Percentiles rank a stretch among this genome's conserved stretches.
phyloP scores from a whole-genome alignment of 2,797 vertebrate genomes.

The Serranus cabrilla region DNA sequence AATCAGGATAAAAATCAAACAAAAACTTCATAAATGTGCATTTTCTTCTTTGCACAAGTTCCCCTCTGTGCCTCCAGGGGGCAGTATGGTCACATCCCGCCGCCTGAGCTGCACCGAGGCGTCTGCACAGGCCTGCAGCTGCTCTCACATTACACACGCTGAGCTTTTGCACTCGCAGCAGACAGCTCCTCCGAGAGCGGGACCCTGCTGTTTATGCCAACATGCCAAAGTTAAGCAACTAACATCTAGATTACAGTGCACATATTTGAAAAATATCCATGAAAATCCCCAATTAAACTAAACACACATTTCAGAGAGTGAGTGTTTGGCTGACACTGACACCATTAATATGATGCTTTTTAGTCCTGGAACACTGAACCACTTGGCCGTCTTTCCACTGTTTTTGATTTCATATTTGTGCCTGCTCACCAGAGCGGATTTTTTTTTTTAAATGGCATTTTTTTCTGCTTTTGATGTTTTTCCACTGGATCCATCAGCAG shows the following conservation, averaged over 20 bases:
- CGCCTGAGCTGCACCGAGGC: background rate
- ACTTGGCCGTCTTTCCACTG: conserved; percentile 18
- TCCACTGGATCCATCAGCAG: conserved; percentile 8
- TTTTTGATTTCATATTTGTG: conserved; percentile 34
- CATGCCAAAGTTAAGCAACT: conserved; percentile 51
- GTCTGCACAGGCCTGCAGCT: conserved; percentile 31
- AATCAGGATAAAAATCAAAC: background rate
- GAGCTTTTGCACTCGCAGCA: conserved; percentile 45
- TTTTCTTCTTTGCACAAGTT: background rate
- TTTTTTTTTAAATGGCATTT: background rate
- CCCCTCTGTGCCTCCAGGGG: conserved; percentile 63
- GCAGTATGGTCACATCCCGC: conserved; percentile 69
- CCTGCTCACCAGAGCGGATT: conserved; percentile 23
- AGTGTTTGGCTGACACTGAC: conserved; percentile 37
- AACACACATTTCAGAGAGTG: conserved; percentile 47
- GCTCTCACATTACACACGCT: conserved; percentile 58
- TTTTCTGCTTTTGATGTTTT: background rate
- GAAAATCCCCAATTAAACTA: conserved; percentile 49
- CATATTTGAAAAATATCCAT: conserved; percentile 53
- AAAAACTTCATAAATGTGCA: background rate
- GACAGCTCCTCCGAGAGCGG: conserved; percentile 38
- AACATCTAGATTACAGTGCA: conserved; percentile 52
- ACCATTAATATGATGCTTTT: conserved; percentile 39
- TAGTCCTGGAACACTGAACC: conserved; percentile 23
- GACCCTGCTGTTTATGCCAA: conserved; percentile 68